Percentiles rank a stretch among this genome's conserved stretches.
These are phyloP conservation scores for Xylocopa sonorina DNA, from an alignment of 1,140 invertebrate species.

Conservation along the genomic window DNA sequence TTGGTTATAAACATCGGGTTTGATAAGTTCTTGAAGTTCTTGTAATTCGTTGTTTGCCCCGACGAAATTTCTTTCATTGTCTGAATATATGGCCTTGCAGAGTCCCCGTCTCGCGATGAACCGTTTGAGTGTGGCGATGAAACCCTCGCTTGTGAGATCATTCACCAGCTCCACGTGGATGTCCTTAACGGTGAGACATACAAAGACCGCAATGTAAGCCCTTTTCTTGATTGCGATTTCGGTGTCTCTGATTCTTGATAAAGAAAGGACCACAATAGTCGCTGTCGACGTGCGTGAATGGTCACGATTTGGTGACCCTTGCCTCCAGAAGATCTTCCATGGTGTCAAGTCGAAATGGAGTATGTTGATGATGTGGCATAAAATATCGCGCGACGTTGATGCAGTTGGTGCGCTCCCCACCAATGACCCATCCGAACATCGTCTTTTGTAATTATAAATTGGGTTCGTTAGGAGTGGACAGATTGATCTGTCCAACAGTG, in stretches of 20 bases:
- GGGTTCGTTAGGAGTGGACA: neutral
- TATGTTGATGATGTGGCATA: neutral
- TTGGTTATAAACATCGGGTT: neutral
- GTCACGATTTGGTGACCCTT: neutral
- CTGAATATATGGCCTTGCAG: neutral
- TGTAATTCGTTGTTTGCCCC: neutral
- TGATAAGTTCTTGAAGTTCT: neutral
- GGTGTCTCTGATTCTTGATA: neutral
- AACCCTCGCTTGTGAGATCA: neutral
- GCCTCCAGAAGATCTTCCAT: neutral
- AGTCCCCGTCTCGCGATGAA: neutral
- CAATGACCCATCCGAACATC: slow-evolving; percentile 21
- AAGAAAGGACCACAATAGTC: too few relatives aligned
- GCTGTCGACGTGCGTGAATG: neutral
- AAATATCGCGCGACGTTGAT: too few relatives aligned
- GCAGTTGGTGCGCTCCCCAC: neutral
- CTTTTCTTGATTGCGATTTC: neutral
- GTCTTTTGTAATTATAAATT: slow-evolving; percentile 36
- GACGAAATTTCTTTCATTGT: neutral
- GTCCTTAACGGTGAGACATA: neutral
- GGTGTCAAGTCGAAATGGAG: neutral
- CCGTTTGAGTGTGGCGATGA: neutral
- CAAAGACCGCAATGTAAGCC: neutral
- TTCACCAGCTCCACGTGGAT: neutral
- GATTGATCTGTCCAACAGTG: slow-evolving; percentile 15